Base-by-base conservation (phyloP, 2,797 vertebrate species). In the Emydoidea blandingii region DNA sequence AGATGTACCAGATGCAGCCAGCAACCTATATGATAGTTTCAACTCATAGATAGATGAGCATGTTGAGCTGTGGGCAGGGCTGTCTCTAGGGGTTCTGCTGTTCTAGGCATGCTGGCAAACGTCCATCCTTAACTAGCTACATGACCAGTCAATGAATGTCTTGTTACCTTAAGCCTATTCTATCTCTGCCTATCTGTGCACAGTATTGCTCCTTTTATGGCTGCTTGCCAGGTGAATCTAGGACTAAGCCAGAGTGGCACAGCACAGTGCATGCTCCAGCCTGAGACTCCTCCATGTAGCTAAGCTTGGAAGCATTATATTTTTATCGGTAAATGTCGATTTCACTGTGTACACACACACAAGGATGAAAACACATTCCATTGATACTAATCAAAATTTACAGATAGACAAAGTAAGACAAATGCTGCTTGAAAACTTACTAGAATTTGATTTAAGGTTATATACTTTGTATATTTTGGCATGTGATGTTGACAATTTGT, bases 261-360 rank as follows among this genome's bases (percentile, higher is more conserved):
- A 79, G n/a, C 47, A 82, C 89, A 82, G 65, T 87, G 87, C 90
- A 88, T 93, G 87, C 88, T 97, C 89, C 91, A 94, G 44, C 50
- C 14, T 0, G 0, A 8, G 49, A 96, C 93, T 91, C 82, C 82
- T 37, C 18, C 34, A 68, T 37, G n/a, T 68, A 68, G 65, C 5
- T 68, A 37, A n/a, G 3, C 65, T 68, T 68, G n/a, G n/a, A 68
- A 65, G 19, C 5, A 37, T 37, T 23, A 8, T 7, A 34, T 62
- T 62, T 62, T 34, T 31, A 62, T 62, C 12, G 21, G 56, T 57
- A 57, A 62, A 62, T 14, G 6, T 62, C 11, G 3, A 62, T 62
- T 62, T 62, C 15, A 62, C 15, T 18, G 31, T 59, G 57, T 59
- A 8, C 57, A 59, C 56, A 59, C 15, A 15, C 31, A 34, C 31